Evolutionary conservation across 1,140 invertebrate genomes (phyloP), one percentile per base, ranked within the genome.

Genomic region (Pseudomyrmex concolor): DNA sequence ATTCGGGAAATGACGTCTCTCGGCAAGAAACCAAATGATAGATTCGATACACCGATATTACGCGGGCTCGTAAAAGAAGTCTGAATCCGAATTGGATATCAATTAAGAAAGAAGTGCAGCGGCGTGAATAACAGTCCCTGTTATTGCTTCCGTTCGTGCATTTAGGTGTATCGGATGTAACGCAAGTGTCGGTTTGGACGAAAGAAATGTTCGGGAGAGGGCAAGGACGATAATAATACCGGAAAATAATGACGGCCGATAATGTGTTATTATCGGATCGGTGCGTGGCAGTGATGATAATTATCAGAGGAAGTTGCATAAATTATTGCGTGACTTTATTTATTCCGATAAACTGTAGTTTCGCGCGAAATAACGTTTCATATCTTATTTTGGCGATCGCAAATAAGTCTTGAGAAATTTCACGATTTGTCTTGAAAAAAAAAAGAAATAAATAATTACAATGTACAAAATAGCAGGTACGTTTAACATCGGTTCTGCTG

Each of bases 191-290:
- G 2, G 13, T 77, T 66, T 4, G 19, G 43, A 25, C 34, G 7
- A 34, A 12, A 48, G 34, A 12, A 57, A 78, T 9, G 17, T 62
- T 34, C 9, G 51, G 19, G 48, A 62, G 45, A 74, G n/a, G n/a
- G 13, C 68, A 82, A 82, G 57, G 48, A 43, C 48, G 17, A 43
- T 64, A 72, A 82, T 82, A 73, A 82, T 82, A 82, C 48, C 48
- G 57, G 17, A 17, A 71, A 54, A 43, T 59, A 78, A 70, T 60
- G 51, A 9, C 25, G 7, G 34, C 17, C 54, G 55, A 73, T 22
- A n/a, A 62, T 62, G n/a, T 55, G 45, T 74, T 74, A 82, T 82
- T 82, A 74, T 74, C 48, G 78, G n/a, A 62, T 72, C 67, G 12
- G 25, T 73, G 25, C 45, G 22, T 22, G n/a, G 34, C 51, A 19